Evolutionary conservation across 2,797 vertebrate genomes (phyloP).

Genomic region (Vespertilio murinus): DNA sequence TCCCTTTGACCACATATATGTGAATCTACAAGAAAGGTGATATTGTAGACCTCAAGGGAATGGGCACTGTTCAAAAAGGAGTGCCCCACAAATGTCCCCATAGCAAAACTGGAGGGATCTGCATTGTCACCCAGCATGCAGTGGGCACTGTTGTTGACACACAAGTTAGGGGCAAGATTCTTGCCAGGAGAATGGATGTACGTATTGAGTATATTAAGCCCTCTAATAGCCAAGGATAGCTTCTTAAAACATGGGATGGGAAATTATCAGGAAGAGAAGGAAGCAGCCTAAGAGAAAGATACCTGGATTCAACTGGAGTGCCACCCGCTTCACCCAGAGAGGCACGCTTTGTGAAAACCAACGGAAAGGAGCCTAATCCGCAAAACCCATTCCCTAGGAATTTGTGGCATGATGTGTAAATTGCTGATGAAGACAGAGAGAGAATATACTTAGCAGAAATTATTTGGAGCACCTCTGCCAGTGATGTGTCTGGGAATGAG

Average conservation of each 20-base stretch:
- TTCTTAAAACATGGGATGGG: background rate
- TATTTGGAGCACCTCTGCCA: background rate
- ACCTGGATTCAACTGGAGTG: background rate
- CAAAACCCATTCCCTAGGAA: background rate
- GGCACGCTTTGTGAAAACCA: background rate
- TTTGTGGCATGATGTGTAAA: background rate
- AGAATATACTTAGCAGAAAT: background rate
- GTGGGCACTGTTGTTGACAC: background rate
- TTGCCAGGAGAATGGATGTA: background rate
- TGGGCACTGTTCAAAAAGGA: background rate
- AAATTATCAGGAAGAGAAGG: background rate
- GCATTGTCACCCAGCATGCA: background rate
- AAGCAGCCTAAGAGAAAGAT: background rate
- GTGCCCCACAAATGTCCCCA: background rate
- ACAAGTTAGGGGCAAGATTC: background rate
- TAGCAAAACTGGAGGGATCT: background rate
- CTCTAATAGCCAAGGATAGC: background rate
- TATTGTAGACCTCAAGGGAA: background rate
- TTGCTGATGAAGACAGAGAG: background rate
- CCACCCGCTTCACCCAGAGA: background rate
- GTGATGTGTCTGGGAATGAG: background rate
- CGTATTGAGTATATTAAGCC: background rate
- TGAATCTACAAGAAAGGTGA: background rate
- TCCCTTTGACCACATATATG: background rate
- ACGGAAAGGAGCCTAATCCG: background rate